Conservation (phyloP, 2,113 vertebrate species). For the Benthochromis sp. region DNA sequence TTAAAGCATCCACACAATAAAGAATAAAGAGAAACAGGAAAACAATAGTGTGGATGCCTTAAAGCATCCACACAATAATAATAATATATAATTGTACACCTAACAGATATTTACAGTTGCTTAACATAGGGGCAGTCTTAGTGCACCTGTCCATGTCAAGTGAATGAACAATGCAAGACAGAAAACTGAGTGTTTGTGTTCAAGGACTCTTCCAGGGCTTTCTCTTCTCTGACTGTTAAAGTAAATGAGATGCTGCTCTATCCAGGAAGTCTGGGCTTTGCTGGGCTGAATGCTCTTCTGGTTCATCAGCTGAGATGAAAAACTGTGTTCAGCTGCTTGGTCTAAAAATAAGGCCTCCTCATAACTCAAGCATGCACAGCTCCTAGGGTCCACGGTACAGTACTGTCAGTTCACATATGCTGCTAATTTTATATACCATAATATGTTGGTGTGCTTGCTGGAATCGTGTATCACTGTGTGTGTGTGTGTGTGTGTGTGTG, state of each 20-base stretch:
- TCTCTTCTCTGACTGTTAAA: neutral
- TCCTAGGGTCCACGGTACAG: neutral
- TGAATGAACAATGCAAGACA: neutral
- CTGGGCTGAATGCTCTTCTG: neutral
- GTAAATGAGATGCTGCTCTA: neutral
- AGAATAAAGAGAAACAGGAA: no score
- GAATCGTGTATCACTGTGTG: neutral
- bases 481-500: accelerated
- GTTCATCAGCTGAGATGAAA: neutral
- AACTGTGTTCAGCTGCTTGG: neutral
- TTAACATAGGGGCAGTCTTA: neutral
- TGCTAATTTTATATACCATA: neutral
- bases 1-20: no score
- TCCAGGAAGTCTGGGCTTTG: neutral
- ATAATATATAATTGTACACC: neutral
- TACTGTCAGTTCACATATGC: neutral
- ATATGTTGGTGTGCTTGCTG: neutral
- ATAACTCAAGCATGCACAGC: neutral
- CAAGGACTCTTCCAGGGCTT: neutral
- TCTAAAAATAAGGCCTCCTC: neutral
- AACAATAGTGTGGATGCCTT: no score
- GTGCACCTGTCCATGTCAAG: neutral
- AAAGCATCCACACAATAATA: no score
- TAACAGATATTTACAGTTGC: neutral
- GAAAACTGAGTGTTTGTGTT: neutral